Evolutionary conservation across 1,140 invertebrate genomes (phyloP).

Genomic region (Anthonomus grandis): DNA sequence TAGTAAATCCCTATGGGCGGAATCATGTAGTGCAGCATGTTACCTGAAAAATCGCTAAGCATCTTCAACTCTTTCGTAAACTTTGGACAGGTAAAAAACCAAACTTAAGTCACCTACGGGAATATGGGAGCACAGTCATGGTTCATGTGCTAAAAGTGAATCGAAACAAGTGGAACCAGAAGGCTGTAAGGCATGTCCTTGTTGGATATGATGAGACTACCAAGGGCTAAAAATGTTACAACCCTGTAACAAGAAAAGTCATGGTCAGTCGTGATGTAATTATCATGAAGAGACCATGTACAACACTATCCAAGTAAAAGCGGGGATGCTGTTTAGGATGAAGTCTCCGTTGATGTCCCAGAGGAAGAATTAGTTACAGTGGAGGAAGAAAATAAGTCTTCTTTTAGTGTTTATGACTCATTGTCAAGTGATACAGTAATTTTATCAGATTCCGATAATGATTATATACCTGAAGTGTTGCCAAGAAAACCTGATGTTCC

Average conservation of each 20-base stretch:
- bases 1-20: slow-evolving; percentile 46
- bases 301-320: no score
- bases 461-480: background rate
- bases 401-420: no score
- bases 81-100: slow-evolving; percentile 31
- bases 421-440: background rate
- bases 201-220: slow-evolving; percentile 33
- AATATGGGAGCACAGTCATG: slow-evolving; percentile 40
- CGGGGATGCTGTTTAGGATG: no score
- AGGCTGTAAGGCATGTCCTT: slow-evolving; percentile 33
- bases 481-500: no score
- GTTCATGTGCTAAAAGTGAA: slow-evolving; percentile 38
- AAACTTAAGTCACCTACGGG: slow-evolving; percentile 34
- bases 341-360: no score
- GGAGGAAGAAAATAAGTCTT: no score
- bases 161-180: slow-evolving; percentile 36
- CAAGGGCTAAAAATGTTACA: no score
- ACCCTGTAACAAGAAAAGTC: no score
- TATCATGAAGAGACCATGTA: no score
- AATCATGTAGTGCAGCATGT: slow-evolving; percentile 42
- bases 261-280: slow-evolving; percentile 30
- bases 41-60: slow-evolving; percentile 24
- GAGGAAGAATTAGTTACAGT: no score
- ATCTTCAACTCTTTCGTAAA: background rate
- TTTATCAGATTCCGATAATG: background rate